phyloP scores from a whole-genome alignment of 2,888 invertebrate genomes.

The Capitulum mitella region DNA sequence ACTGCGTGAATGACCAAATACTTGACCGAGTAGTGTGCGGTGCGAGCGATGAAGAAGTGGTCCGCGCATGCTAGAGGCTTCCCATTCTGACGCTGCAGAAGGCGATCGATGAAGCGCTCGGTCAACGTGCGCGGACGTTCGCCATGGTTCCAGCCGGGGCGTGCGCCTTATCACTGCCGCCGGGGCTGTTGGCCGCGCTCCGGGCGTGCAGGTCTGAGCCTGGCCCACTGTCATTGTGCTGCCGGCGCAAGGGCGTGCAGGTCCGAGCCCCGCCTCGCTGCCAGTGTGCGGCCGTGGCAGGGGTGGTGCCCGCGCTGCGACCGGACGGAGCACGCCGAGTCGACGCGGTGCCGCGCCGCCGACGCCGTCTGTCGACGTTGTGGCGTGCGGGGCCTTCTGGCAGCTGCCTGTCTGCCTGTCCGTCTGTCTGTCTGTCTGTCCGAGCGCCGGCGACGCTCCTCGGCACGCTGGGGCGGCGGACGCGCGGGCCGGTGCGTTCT shows the following conservation, averaged over 20 bases:
- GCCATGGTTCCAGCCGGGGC: neutral
- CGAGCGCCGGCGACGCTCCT: neutral
- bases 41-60: neutral
- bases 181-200: neutral
- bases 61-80: neutral
- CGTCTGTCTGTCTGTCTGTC: too few relatives aligned
- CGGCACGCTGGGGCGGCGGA: neutral
- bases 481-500: neutral
- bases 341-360: neutral
- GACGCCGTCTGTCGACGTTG: neutral
- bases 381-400: neutral
- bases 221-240: too few relatives aligned
- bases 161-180: neutral
- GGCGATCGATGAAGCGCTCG: neutral
- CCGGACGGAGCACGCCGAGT: neutral
- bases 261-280: neutral
- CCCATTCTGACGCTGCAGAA: neutral
- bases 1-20: neutral
- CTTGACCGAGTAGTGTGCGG: neutral
- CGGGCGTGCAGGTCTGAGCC: too few relatives aligned
- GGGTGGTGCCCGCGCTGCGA: neutral
- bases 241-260: too few relatives aligned
- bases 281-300: neutral
- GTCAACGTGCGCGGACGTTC: neutral
- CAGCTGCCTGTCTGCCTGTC: too few relatives aligned